phyloP scores from a whole-genome alignment of 1,140 invertebrate genomes.

The Sycobia sp. region DNA sequence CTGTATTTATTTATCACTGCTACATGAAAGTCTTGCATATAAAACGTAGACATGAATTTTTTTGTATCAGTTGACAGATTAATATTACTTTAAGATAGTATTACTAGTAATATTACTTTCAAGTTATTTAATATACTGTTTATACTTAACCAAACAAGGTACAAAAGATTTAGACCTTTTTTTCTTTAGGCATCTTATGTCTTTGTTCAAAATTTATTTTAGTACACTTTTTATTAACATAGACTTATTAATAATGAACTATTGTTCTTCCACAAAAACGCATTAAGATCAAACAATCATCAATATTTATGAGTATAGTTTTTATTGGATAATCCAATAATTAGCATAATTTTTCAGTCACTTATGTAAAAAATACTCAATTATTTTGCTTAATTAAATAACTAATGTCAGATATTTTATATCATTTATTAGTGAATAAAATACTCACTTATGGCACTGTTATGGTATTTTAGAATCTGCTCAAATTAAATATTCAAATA shows the following conservation, averaged over 20 bases:
- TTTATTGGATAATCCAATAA: too few species aligned
- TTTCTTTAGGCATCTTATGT: conserved; percentile 38
- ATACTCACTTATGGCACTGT: conserved; percentile 35
- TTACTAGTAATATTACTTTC: too few species aligned
- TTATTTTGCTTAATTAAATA: conserved; percentile 15
- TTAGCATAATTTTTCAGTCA: conserved; percentile 14
- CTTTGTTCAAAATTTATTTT: conserved; percentile 21
- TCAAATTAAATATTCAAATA: conserved; percentile 29
- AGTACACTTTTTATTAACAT: conserved; percentile 28
- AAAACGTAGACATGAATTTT: conserved; percentile 37
- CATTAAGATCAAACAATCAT: too few species aligned
- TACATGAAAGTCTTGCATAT: conserved; percentile 47
- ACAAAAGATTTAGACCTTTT: conserved; percentile 42
- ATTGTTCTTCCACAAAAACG: conserved; percentile 23
- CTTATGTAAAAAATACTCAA: conserved; percentile 25
- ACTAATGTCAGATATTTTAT: conserved; percentile 10
- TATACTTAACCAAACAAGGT: conserved; percentile 39
- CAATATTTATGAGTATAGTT: too few species aligned
- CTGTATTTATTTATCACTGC: conserved; percentile 47
- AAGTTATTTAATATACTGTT: conserved; percentile 36
- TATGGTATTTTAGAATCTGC: conserved; percentile 29
- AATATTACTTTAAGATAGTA: conserved; percentile 28
- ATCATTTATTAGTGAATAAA: conserved; percentile 22
- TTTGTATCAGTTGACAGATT: conserved; percentile 27
- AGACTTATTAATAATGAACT: conserved; percentile 31